A percentile compares a stretch with the other conserved stretches of the same genome.
These are phyloP conservation scores for Corythucha ciliata DNA, from an alignment of 2,888 invertebrate species.

Conservation along the genomic window DNA sequence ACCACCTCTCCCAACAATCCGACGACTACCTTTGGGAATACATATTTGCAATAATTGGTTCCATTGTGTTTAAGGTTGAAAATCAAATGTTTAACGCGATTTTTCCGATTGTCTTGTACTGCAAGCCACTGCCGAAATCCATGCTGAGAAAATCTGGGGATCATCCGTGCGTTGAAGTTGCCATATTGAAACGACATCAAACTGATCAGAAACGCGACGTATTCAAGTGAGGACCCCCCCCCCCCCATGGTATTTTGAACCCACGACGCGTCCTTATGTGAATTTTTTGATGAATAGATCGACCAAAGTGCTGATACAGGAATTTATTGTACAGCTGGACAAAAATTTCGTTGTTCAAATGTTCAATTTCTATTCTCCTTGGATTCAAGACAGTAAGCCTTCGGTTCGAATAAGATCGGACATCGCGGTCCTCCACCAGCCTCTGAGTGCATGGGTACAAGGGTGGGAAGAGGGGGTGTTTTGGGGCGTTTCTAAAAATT, in stretches of 20 bases:
- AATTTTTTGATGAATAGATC: constrained; percentile 39
- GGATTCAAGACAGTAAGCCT: constrained; percentile 51
- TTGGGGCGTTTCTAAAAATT: constrained; percentile 8
- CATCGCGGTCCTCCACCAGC: constrained; percentile 51
- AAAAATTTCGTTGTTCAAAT: constrained; percentile 52
- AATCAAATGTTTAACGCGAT: constrained; percentile 63
- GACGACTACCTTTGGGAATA: neutral
- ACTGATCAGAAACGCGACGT: constrained; percentile 48
- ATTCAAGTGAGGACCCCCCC: constrained; percentile 45
- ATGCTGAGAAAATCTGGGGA: constrained; percentile 44
- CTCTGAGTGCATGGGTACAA: constrained; percentile 40
- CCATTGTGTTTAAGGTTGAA: constrained; percentile 54
- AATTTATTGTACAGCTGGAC: constrained; percentile 60
- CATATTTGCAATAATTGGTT: too few relatives aligned
- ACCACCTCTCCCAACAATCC: too few relatives aligned
- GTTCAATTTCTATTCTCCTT: constrained; percentile 52
- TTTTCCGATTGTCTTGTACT: constrained; percentile 58
- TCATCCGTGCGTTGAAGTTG: constrained; percentile 54
- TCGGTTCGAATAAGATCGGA: constrained; percentile 50
- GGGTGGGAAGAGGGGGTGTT: neutral
- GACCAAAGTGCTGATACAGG: constrained; percentile 54
- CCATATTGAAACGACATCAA: constrained; percentile 47
- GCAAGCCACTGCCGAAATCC: constrained; percentile 45
- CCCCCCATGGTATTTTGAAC: neutral
- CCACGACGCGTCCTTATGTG: neutral